Conservation (phyloP, 2,888 invertebrate species). For the Tiphia femorata region DNA sequence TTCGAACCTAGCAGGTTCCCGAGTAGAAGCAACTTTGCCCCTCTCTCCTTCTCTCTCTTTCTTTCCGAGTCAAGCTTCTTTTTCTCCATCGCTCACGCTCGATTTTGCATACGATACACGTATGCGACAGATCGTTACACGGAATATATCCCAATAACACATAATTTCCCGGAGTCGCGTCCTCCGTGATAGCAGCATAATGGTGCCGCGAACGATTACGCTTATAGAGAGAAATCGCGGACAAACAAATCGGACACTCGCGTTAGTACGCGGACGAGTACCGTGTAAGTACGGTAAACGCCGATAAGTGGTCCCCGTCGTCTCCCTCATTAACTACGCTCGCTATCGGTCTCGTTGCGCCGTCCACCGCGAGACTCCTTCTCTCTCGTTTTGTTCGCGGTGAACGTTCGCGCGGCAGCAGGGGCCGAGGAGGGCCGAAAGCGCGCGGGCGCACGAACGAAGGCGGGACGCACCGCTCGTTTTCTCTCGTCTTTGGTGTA, state of each 20-base stretch:
- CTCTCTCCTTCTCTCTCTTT: not conserved
- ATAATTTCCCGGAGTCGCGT: too few relatives aligned
- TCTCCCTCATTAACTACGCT: not conserved
- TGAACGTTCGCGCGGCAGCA: not conserved
- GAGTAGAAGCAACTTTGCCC: constrained; percentile 1
- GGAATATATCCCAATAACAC: too few relatives aligned
- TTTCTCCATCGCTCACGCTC: too few relatives aligned
- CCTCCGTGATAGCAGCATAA: too few relatives aligned
- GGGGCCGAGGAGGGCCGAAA: not conserved
- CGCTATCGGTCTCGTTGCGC: not conserved
- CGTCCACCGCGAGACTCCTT: too few relatives aligned
- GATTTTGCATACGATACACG: too few relatives aligned
- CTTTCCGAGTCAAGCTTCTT: too few relatives aligned
- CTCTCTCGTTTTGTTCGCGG: not conserved
- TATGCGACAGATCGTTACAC: too few relatives aligned
- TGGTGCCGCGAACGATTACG: too few relatives aligned
- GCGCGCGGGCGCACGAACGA: not conserved
- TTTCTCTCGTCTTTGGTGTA: constrained; percentile 52
- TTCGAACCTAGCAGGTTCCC: constrained; percentile 35
- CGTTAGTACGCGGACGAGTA: too few relatives aligned
- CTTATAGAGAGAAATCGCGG: too few relatives aligned
- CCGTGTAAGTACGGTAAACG: not conserved
- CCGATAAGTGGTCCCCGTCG: not conserved
- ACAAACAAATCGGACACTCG: too few relatives aligned
- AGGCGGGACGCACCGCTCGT: constrained; percentile 32